Evolutionary conservation across 2,113 vertebrate genomes (phyloP), one percentile per base, ranked within the genome.

Genomic region (Saguinus imperator): DNA sequence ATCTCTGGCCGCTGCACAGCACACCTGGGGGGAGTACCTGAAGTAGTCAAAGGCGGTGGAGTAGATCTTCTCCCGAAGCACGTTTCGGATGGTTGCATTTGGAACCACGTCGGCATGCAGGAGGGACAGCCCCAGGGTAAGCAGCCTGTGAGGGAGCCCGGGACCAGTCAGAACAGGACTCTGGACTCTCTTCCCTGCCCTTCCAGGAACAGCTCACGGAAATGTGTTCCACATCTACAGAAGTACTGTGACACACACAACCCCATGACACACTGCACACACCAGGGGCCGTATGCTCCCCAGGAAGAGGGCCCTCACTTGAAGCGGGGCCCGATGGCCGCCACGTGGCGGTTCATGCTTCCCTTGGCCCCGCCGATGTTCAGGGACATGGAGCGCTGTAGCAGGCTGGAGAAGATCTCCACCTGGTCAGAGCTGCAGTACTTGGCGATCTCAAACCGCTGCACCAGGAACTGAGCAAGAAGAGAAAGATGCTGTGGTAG

Each of bases 1-100:
- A 6, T 64, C 23, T 17, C n/a, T 45, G 35, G 64, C 12, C 5
- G 7, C 29, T 1, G 20, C 8, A 52, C 14, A 45, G 61, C 29
- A n/a, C 8, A 35, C 9, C 1, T 7, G 0, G 18, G n/a, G n/a
- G 18, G 3, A 52, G 48, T 98, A 99, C 99, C 99, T 99, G 98
- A 99, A 99, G 97, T 99, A 99, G 98, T 99, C 99, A 95, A 99
- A 99, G n/a, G 99, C 99, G 0, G 99, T 99, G 8, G 99, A 99
- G 96, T 99, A 99, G 97, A 99, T 99, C 98, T 99, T 99, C 97
- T 99, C 99, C 50, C 99, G 98, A 58, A 99, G 99, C 82, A 99
- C 99, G 0, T 99, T 99, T 95, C 99, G 99, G 96, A 99, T 99
- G 50, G 99, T 99, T 94, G 99, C 98, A 18, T 99, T 99, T 79